Conservation (phyloP, 2,888 invertebrate species). For the Julus scanicus region DNA sequence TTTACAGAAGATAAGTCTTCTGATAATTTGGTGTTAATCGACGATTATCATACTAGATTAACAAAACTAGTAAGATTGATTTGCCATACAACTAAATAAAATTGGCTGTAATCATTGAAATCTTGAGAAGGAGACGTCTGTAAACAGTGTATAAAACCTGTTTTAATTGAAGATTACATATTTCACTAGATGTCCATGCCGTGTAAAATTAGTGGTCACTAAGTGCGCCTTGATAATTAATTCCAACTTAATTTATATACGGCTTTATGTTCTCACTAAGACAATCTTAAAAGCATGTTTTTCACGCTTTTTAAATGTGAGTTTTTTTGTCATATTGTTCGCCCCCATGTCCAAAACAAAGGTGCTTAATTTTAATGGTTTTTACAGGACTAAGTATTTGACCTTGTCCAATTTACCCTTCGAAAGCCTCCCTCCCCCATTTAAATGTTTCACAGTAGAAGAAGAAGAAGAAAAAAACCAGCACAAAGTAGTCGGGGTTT, state of each 20-base stretch:
- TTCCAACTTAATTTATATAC: background rate
- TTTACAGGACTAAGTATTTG: background rate
- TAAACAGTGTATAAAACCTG: background rate
- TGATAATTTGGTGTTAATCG: no score
- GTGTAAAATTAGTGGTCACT: background rate
- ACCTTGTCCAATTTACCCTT: constrained; percentile 31
- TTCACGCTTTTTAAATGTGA: background rate
- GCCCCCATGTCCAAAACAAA: constrained; percentile 10
- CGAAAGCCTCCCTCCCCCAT: constrained; percentile 1
- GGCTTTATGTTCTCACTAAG: background rate
- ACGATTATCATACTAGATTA: no score
- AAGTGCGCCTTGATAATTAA: background rate
- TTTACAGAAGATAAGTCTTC: no score
- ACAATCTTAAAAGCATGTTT: constrained; percentile 15
- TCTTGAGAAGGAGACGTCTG: no score
- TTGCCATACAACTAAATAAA: no score
- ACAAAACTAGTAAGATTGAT: no score
- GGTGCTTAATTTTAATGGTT: background rate
- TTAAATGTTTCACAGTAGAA: background rate
- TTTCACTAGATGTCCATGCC: background rate
- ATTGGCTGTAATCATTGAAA: no score
- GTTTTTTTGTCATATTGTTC: background rate
- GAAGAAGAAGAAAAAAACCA: background rate
- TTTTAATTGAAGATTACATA: background rate
- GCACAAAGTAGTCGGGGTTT: background rate